Evolutionary conservation across 2,113 vertebrate species (phyloP).

Genomic region (Pampusana beccarii): DNA sequence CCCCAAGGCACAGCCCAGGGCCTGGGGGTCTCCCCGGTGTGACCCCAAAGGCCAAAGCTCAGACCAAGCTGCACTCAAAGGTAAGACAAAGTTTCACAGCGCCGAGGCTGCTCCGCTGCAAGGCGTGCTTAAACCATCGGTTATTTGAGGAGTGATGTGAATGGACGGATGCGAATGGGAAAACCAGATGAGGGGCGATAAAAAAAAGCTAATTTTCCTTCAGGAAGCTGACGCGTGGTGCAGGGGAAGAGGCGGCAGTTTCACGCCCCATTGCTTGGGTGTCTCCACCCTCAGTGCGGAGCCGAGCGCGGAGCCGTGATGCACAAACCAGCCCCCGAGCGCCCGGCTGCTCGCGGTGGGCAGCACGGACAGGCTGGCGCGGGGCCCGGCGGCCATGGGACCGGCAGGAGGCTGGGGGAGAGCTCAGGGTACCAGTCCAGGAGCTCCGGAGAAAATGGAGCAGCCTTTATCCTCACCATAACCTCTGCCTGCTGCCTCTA

Average conservation of each 20-base stretch:
- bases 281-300: not conserved
- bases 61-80: not conserved
- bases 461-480: not conserved
- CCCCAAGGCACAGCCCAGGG: no score
- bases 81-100: rapidly evolving
- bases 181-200: not conserved
- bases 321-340: not conserved
- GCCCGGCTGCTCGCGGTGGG: no score
- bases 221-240: not conserved
- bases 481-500: no score
- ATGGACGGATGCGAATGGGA: not conserved
- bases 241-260: not conserved
- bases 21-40: no score
- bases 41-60: not conserved
- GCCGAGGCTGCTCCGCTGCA: not conserved
- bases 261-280: not conserved
- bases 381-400: not conserved
- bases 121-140: not conserved
- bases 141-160: not conserved
- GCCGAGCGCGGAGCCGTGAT: not conserved
- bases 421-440: not conserved
- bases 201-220: not conserved
- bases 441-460: not conserved
- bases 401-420: rapidly evolving
- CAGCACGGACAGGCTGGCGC: not conserved